Conservation (phyloP, 2,888 invertebrate genomes). For the Rotaria macrura region DNA sequence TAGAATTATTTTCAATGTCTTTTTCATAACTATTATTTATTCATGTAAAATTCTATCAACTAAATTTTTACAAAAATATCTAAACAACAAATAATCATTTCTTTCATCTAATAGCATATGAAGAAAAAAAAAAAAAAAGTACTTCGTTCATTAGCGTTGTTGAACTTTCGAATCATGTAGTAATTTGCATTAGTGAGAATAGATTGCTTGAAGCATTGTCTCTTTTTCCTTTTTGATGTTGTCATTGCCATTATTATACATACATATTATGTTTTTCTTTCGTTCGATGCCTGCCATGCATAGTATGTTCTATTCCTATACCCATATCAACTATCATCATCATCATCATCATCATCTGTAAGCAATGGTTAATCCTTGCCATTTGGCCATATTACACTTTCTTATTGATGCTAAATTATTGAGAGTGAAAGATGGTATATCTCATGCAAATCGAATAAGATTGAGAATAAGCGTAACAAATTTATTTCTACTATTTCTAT, state of each 20-base stretch:
- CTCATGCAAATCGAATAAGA: background rate
- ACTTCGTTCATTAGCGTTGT: background rate
- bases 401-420: background rate
- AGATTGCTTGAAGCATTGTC: background rate
- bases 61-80: background rate
- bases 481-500: background rate
- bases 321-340: background rate
- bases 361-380: slow-evolving; percentile 3
- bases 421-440: background rate
- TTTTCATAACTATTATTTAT: background rate
- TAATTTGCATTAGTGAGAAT: background rate
- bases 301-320: background rate
- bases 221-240: background rate
- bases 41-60: background rate
- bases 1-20: background rate
- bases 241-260: background rate
- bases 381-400: background rate
- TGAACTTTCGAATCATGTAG: background rate
- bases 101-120: background rate
- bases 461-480: background rate
- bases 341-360: slow-evolving; percentile 3
- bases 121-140: background rate
- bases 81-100: background rate
- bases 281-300: background rate
- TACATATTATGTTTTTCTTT: background rate